phyloP scores from a whole-genome alignment of 2,113 vertebrate genomes.

The Syngnathus typhle region DNA sequence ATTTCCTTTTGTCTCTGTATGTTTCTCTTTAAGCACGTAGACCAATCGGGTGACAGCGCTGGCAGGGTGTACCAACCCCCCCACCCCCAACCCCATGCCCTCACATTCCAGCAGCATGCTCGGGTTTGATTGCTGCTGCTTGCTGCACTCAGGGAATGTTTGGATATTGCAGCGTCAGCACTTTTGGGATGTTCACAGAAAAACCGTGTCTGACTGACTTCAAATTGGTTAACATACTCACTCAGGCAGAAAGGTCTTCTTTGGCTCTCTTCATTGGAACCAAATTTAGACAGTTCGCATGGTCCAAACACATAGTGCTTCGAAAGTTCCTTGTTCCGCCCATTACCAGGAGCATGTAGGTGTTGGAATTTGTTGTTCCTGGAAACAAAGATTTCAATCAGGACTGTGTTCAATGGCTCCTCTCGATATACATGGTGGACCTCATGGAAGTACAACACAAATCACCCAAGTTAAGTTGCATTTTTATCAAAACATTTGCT shows the following conservation, averaged over 20 bases:
- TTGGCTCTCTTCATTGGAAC: background rate
- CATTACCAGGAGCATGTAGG: background rate
- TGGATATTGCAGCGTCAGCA: slow-evolving; percentile 24
- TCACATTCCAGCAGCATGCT: slow-evolving; percentile 28
- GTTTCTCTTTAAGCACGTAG: slow-evolving; percentile 23
- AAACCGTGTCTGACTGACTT: slow-evolving; percentile 14
- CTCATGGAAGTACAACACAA: too few species aligned
- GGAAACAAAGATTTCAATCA: too few species aligned
- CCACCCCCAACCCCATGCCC: background rate
- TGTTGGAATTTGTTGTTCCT: background rate
- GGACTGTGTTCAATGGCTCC: too few species aligned
- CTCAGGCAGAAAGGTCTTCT: background rate
- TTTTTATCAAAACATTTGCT: background rate
- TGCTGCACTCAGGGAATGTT: slow-evolving; percentile 49
- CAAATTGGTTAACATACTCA: background rate
- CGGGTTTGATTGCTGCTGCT: slow-evolving; percentile 25
- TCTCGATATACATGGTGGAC: too few species aligned
- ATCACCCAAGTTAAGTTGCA: background rate
- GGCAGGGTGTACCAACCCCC: slow-evolving; percentile 19
- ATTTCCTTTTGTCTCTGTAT: slow-evolving; percentile 40
- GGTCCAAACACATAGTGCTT: background rate
- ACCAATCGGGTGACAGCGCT: slow-evolving; percentile 5
- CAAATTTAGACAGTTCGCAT: background rate
- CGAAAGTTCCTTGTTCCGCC: background rate
- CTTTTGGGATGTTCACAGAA: slow-evolving; percentile 19